These are phyloP conservation scores for Salvelinus alpinus DNA, from an alignment of 2,113 vertebrate genomes.

Conservation along the genomic window DNA sequence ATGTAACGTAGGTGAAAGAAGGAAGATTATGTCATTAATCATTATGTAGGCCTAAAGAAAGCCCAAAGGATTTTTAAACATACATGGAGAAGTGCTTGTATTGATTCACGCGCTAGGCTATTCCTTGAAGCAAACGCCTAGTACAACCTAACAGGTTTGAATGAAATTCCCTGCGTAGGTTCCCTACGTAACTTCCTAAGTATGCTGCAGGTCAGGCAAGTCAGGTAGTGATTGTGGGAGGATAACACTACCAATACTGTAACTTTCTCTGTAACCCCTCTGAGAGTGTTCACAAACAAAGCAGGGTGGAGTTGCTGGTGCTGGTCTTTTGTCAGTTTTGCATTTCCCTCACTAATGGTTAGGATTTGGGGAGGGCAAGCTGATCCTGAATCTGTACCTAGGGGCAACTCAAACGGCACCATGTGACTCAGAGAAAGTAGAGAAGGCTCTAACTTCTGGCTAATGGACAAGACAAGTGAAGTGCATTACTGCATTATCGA, in stretches of 20 bases:
- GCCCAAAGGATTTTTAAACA: too few relatives aligned
- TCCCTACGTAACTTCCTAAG: background rate
- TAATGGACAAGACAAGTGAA: background rate
- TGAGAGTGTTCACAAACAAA: background rate
- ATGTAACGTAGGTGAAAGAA: too few relatives aligned
- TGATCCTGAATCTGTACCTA: too few relatives aligned
- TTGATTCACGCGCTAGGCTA: too few relatives aligned
- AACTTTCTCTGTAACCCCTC: background rate
- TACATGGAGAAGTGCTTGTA: too few relatives aligned
- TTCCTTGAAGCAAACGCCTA: background rate
- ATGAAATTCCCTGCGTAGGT: background rate
- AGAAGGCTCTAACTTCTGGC: background rate
- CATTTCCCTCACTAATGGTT: too few relatives aligned
- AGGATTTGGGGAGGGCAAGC: too few relatives aligned
- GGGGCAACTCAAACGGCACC: background rate
- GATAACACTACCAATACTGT: background rate
- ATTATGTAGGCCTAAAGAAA: too few relatives aligned
- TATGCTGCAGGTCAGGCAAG: background rate
- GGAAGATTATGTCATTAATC: too few relatives aligned
- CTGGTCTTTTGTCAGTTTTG: too few relatives aligned
- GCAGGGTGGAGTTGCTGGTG: too few relatives aligned
- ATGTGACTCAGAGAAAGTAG: background rate
- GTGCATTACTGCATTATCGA: background rate
- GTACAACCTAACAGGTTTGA: background rate
- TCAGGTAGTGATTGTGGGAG: background rate